These are phyloP conservation scores for Ranitomeya imitator DNA, from an alignment of 2,113 vertebrate species.

Conservation along the genomic window DNA sequence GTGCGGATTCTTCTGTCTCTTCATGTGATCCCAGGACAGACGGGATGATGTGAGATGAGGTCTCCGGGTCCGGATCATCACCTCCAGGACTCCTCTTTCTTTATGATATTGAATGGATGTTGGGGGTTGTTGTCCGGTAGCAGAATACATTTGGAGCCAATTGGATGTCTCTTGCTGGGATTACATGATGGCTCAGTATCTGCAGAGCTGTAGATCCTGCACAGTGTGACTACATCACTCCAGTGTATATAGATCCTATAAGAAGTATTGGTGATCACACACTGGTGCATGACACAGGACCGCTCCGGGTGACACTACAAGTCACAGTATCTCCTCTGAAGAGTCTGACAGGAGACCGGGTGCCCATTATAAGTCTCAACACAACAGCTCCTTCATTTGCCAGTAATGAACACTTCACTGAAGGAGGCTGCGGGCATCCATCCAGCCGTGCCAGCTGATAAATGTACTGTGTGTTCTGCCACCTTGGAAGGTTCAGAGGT, in stretches of 20 bases:
- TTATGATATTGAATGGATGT: too few species aligned
- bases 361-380: not conserved
- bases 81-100: too few species aligned
- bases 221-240: not conserved
- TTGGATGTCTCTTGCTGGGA: too few species aligned
- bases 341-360: not conserved
- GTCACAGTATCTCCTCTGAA: not conserved
- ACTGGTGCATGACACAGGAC: not conserved
- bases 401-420: slow-evolving; percentile 35
- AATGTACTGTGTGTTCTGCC: slow-evolving; percentile 30
- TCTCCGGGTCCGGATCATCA: too few species aligned
- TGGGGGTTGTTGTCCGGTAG: too few species aligned
- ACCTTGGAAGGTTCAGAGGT: slow-evolving; percentile 32
- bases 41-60: too few species aligned
- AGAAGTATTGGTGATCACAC: not conserved
- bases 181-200: too few species aligned
- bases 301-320: not conserved
- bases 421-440: not conserved
- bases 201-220: not conserved
- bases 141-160: too few species aligned
- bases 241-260: not conserved
- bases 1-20: too few species aligned
- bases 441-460: slow-evolving; percentile 15
- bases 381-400: slow-evolving; percentile 39
- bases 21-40: too few species aligned